phyloP scores from a whole-genome alignment of 2,797 vertebrate species.

The Acanthiza pusilla region DNA sequence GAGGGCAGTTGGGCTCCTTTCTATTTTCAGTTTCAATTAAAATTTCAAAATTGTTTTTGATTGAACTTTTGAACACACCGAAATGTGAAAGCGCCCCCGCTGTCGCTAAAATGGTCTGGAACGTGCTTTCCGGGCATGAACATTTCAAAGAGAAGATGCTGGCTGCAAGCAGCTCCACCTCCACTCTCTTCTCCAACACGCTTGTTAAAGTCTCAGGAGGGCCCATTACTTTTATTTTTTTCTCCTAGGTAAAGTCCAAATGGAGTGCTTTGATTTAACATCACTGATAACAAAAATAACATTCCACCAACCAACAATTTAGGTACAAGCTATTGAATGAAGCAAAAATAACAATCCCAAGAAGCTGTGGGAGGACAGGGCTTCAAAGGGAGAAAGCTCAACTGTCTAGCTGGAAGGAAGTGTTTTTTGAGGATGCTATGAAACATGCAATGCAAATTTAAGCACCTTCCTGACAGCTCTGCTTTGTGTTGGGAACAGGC shows the following conservation, averaged over 20 bases:
- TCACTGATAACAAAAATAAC: neutral
- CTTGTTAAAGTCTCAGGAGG: neutral
- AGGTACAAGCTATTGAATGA: neutral
- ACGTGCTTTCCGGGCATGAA: neutral
- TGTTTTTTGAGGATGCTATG: neutral
- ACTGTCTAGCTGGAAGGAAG: neutral
- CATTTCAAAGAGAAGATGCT: slow-evolving; percentile 24
- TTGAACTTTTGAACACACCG: slow-evolving; percentile 21
- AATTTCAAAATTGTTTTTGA: slow-evolving; percentile 30
- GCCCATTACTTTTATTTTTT: neutral
- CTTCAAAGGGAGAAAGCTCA: neutral
- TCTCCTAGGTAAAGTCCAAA: neutral
- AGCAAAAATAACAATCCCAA: neutral
- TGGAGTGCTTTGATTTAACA: neutral
- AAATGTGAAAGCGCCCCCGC: neutral
- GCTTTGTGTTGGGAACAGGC: neutral
- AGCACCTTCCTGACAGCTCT: neutral
- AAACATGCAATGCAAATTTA: neutral
- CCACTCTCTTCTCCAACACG: neutral
- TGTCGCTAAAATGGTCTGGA: slow-evolving; percentile 7
- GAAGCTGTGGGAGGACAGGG: neutral
- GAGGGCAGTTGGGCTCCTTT: slow-evolving; percentile 39
- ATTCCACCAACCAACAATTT: neutral
- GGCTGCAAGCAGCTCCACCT: neutral
- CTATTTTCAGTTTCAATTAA: slow-evolving; percentile 57